A percentile compares a stretch with the other conserved stretches of the same genome.
phyloP scores from a whole-genome alignment of 2,888 invertebrate genomes.

The Kryphioiulus occultus region DNA sequence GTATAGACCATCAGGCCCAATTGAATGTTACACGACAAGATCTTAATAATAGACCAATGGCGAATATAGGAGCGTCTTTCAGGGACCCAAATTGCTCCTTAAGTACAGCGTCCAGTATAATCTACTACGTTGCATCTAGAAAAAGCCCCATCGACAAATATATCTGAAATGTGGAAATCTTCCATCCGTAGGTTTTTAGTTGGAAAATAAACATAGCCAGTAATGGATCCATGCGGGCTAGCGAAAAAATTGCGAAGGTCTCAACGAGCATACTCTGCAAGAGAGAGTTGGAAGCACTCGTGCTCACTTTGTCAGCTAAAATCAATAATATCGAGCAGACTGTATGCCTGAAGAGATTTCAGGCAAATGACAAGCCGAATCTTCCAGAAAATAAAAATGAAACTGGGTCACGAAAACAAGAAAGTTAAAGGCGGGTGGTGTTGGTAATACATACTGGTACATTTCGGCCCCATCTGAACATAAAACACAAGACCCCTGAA shows the following conservation, averaged over 20 bases:
- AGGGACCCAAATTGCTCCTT: neutral
- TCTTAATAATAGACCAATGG: neutral
- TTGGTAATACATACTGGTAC: neutral
- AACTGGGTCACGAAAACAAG: slow-evolving; percentile 32
- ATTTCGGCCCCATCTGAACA: neutral
- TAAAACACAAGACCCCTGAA: slow-evolving; percentile 17
- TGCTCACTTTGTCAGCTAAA: slow-evolving; percentile 40
- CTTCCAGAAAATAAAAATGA: slow-evolving; percentile 36
- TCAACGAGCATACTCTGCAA: neutral
- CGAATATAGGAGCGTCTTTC: neutral
- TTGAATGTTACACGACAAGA: neutral
- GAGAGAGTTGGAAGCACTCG: slow-evolving; percentile 18
- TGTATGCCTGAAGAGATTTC: slow-evolving; percentile 40
- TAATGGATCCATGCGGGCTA: slow-evolving; percentile 31
- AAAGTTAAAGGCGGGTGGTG: slow-evolving; percentile 21
- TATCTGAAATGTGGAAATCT: slow-evolving; percentile 21
- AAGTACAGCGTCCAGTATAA: neutral
- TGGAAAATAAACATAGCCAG: slow-evolving; percentile 27
- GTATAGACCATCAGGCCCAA: neutral
- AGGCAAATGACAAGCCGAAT: slow-evolving; percentile 39
- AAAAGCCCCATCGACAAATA: neutral
- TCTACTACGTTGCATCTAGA: neutral
- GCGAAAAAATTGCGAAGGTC: slow-evolving; percentile 8
- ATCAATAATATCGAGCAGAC: slow-evolving; percentile 40
- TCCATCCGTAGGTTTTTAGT: slow-evolving; percentile 19